phyloP scores from a whole-genome alignment of 2,797 vertebrate species.

The Paratrypauchen microcephalus region DNA sequence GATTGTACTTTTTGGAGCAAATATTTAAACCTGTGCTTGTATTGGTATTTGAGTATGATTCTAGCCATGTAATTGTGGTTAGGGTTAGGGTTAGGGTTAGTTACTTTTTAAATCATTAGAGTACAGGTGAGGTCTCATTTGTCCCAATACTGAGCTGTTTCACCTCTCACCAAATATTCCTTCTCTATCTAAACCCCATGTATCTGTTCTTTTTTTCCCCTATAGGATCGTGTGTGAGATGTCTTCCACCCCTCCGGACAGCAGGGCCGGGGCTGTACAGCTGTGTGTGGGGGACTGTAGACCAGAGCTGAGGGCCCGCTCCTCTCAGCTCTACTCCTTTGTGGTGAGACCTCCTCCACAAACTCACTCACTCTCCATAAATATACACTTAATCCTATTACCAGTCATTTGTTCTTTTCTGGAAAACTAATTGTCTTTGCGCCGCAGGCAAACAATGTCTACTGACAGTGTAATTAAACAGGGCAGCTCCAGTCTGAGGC shows the following conservation, averaged over 20 bases:
- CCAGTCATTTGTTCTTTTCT: constrained; percentile 17
- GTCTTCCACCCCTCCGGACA: constrained; percentile 81
- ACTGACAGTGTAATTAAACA: constrained; percentile 33
- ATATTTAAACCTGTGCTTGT: too few species aligned
- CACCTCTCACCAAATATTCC: too few species aligned
- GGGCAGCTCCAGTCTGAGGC: constrained; percentile 12
- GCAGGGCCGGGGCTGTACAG: constrained; percentile 85
- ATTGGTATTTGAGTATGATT: too few species aligned
- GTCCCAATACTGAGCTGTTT: too few species aligned
- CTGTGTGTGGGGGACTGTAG: constrained; percentile 94
- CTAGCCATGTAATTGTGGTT: too few species aligned
- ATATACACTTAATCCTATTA: constrained; percentile 19
- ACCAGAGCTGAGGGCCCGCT: constrained; percentile 90
- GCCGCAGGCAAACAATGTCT: constrained; percentile 29
- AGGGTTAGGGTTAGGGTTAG: too few species aligned
- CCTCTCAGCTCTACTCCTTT: constrained; percentile 88
- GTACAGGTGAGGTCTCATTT: too few species aligned
- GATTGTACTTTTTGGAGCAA: too few species aligned
- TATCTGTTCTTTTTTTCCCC: background rate
- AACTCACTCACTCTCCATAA: background rate
- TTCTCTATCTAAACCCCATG: background rate
- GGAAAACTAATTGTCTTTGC: constrained; percentile 24
- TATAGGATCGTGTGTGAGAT: constrained; percentile 96
- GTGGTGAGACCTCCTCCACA: constrained; percentile 81
- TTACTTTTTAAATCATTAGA: too few species aligned